These are phyloP conservation scores for Saccostrea echinata DNA, from an alignment of 1,140 invertebrate genomes.

Conservation along the genomic window DNA sequence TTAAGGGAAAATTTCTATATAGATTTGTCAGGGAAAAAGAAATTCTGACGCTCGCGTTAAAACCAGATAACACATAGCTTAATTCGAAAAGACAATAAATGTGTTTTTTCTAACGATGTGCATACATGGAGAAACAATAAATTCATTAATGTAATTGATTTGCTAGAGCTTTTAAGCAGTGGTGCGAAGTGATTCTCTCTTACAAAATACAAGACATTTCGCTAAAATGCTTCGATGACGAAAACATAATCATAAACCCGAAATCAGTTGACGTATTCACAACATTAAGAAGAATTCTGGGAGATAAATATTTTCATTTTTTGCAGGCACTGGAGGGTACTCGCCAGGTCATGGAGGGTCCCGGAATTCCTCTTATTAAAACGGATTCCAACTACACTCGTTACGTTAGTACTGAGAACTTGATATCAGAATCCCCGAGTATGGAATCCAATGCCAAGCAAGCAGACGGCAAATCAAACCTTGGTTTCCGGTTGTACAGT, in stretches of 20 bases:
- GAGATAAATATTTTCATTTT: not conserved
- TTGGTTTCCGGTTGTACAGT: constrained; percentile 69
- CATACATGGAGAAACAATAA: not conserved
- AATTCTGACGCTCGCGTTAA: not conserved
- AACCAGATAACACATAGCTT: constrained; percentile 29
- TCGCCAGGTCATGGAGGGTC: constrained; percentile 60
- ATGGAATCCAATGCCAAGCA: constrained; percentile 59
- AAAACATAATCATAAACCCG: not conserved
- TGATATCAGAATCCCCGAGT: constrained; percentile 57
- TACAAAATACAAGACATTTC: constrained; percentile 11
- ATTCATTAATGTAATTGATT: not conserved
- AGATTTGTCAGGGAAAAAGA: not conserved
- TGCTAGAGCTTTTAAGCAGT: not conserved
- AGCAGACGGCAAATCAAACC: constrained; percentile 59
- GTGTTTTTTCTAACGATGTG: not conserved
- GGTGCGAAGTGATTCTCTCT: constrained; percentile 1
- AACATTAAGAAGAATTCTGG: not conserved
- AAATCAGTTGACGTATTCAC: not conserved
- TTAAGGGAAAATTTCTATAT: not conserved
- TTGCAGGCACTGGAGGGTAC: constrained; percentile 12
- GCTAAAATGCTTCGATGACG: constrained; percentile 9
- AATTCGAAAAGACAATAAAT: constrained; percentile 12
- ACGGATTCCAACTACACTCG: constrained; percentile 64
- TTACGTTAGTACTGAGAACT: constrained; percentile 70
- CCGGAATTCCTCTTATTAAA: constrained; percentile 62